Conservation (phyloP, 2,797 vertebrate species). For the Fistularia commersonii region DNA sequence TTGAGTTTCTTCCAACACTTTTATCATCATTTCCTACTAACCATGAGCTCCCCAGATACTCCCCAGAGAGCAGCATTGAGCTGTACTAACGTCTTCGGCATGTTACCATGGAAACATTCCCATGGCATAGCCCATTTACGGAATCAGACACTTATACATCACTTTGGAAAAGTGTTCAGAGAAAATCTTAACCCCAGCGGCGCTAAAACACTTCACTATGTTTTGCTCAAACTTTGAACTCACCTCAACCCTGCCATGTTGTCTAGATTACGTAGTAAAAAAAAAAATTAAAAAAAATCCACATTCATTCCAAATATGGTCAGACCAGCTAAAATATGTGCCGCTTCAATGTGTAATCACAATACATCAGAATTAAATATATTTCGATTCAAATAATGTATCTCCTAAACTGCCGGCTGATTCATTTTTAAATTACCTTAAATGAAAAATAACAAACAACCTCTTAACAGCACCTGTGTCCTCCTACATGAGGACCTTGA, state of each 20-base stretch:
- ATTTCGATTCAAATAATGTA: conserved; percentile 25
- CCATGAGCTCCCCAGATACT: conserved; percentile 70
- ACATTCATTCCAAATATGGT: conserved; percentile 4
- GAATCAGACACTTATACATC: conserved; percentile 74
- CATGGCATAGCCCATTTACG: conserved; percentile 71
- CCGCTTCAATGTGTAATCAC: conserved; percentile 15
- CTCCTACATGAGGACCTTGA: conserved; percentile 59
- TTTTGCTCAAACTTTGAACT: too few relatives aligned
- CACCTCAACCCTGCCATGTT: too few relatives aligned
- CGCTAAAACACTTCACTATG: conserved; percentile 11
- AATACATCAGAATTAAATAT: conserved; percentile 11
- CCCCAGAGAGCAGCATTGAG: conserved; percentile 73
- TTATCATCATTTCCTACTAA: conserved; percentile 72
- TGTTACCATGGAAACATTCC: conserved; percentile 78
- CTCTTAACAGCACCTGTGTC: conserved; percentile 45
- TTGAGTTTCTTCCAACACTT: conserved; percentile 68
- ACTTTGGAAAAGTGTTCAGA: conserved; percentile 60
- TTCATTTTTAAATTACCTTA: conserved; percentile 49
- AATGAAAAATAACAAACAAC: conserved; percentile 45
- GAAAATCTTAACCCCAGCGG: conserved; percentile 39
- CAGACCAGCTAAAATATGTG: background rate
- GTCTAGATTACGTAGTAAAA: too few relatives aligned
- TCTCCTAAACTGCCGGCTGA: conserved; percentile 46
- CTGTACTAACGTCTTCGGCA: conserved; percentile 64
- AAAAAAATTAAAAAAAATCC: background rate